A percentile compares a stretch with the other conserved stretches of the same genome.
These are phyloP conservation scores for Mesochorus sp. DNA, from an alignment of 2,888 invertebrate species.

Conservation along the genomic window DNA sequence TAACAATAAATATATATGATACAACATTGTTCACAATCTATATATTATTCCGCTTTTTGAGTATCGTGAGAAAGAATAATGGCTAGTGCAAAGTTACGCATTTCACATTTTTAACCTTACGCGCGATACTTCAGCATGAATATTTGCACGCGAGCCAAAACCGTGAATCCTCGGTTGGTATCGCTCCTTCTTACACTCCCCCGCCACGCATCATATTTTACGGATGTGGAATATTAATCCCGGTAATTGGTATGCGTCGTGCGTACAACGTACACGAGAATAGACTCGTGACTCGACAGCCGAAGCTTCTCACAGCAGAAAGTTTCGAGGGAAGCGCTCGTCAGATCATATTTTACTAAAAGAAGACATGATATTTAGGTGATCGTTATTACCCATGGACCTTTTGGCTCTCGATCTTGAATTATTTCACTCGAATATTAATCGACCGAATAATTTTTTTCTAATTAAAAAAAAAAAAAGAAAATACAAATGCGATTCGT, in stretches of 20 bases:
- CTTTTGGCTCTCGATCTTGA: conserved; percentile 4
- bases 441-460: too few species aligned
- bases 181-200: background rate
- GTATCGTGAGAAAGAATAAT: background rate
- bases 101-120: conserved; percentile 15
- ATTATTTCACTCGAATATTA: background rate
- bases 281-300: conserved; percentile 43
- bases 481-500: too few species aligned
- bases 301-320: conserved; percentile 29
- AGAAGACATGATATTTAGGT: background rate
- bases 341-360: background rate
- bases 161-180: background rate
- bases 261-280: conserved; percentile 49
- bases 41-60: background rate
- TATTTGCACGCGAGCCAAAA: conserved; percentile 31
- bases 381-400: conserved; percentile 11
- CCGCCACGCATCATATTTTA: conserved; percentile 68
- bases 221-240: conserved; percentile 75
- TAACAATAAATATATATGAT: too few species aligned
- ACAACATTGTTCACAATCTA: too few species aligned
- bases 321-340: background rate
- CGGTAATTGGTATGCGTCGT: conserved; percentile 72
- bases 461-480: too few species aligned
- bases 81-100: background rate
- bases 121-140: conserved; percentile 1